A percentile compares a stretch with the other conserved stretches of the same genome.
Evolutionary conservation across 2,113 vertebrate species (phyloP).

Genomic region (Myotis lucifugus): DNA sequence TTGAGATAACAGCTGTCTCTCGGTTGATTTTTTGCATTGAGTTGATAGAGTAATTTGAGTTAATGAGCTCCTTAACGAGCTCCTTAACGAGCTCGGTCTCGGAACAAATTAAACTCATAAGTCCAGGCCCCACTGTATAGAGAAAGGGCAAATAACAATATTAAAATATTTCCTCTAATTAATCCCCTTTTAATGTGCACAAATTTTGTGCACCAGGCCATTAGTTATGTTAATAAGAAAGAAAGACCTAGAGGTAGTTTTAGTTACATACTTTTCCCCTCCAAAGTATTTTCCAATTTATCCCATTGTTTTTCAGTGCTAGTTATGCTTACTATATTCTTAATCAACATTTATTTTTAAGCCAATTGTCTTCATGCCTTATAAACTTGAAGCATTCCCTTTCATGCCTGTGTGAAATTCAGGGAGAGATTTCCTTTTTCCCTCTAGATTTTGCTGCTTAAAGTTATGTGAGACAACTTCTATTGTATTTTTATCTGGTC

Average conservation of each 20-base stretch:
- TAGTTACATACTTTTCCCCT: background rate
- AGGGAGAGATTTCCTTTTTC: conserved; percentile 20
- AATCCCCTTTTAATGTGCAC: too few species aligned
- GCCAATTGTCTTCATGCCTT: background rate
- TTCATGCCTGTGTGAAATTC: background rate
- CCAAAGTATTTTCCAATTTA: background rate
- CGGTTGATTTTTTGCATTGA: too few species aligned
- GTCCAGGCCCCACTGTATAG: too few species aligned
- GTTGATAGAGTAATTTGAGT: too few species aligned
- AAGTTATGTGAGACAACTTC: conserved; percentile 10
- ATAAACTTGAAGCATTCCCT: background rate
- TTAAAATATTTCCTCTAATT: too few species aligned
- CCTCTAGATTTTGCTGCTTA: background rate
- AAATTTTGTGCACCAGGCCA: too few species aligned
- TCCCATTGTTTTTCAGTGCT: background rate
- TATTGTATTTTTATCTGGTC: background rate
- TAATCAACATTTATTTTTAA: conserved; percentile 32
- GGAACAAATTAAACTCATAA: too few species aligned
- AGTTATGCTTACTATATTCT: background rate
- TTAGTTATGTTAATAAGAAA: background rate
- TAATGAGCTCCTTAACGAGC: too few species aligned
- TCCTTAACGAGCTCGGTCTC: too few species aligned
- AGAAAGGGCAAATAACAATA: too few species aligned
- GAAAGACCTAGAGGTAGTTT: background rate
- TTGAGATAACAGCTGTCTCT: too few species aligned